Evolutionary conservation across 2,888 invertebrate species (phyloP).

Genomic region (Danaus chrysippus): DNA sequence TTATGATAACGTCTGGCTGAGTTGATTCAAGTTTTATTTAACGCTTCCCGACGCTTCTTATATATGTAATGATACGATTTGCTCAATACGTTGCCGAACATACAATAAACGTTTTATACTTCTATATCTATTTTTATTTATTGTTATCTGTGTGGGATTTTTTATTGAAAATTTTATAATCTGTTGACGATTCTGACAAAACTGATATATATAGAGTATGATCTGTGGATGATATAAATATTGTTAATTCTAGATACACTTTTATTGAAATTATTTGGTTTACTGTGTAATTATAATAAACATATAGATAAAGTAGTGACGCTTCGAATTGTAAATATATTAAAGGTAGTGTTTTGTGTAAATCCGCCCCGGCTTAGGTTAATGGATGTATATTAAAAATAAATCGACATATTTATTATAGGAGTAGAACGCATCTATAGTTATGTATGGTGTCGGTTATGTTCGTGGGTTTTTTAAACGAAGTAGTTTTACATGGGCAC

Average conservation of each 20-base stretch:
- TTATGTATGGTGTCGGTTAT: conserved; percentile 9
- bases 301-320: conserved; percentile 41
- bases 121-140: conserved; percentile 18
- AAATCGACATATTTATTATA: conserved; percentile 43
- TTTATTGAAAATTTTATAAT: conserved; percentile 19
- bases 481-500: background rate
- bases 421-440: conserved; percentile 33
- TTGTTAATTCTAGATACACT: background rate
- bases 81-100: conserved; percentile 65
- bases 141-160: conserved; percentile 24
- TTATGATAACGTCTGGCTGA: conserved; percentile 18
- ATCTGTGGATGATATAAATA: background rate
- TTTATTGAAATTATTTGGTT: background rate
- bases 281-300: background rate
- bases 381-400: conserved; percentile 27
- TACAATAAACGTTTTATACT: conserved; percentile 27
- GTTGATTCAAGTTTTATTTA: conserved; percentile 25
- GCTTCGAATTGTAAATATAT: conserved; percentile 73
- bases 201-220: background rate
- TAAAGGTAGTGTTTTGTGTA: conserved; percentile 63
- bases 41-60: conserved; percentile 29
- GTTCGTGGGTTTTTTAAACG: conserved; percentile 10
- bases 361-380: conserved; percentile 57
- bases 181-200: conserved; percentile 3
- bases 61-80: conserved; percentile 48